Evolutionary conservation across 30 jellyfish, hydroid and myxozoan genomes (phyloP).

Genomic region (Hydractinia symbiolongicarpus): DNA sequence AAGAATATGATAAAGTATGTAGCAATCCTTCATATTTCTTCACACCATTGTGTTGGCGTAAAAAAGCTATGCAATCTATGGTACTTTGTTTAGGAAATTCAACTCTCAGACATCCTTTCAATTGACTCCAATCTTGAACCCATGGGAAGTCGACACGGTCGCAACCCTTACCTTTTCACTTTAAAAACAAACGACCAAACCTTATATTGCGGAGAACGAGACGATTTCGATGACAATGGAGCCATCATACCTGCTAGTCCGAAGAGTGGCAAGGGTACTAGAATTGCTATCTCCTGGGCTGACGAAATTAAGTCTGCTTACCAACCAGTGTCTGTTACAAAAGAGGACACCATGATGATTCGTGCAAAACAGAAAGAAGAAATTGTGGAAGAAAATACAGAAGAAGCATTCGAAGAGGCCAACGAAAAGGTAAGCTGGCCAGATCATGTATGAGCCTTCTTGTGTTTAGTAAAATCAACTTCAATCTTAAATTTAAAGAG

Average conservation of each 20-base stretch:
- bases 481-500: too few relatives aligned
- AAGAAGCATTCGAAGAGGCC: constrained; percentile 7
- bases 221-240: constrained; percentile 74
- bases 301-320: constrained; percentile 76
- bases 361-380: not conserved
- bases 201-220: constrained; percentile 92
- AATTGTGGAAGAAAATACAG: constrained; percentile 7
- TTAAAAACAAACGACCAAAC: constrained; percentile 56
- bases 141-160: constrained; percentile 77
- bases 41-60: not conserved
- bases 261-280: constrained; percentile 83
- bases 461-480: too few relatives aligned
- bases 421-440: constrained; percentile 11
- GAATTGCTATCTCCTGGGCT: constrained; percentile 96
- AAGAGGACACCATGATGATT: not conserved
- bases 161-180: constrained; percentile 87
- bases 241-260: constrained; percentile 88
- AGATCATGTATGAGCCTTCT: not conserved
- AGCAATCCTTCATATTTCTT: not conserved
- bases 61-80: not conserved
- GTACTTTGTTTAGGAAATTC: constrained; percentile 59
- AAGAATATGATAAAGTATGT: constrained; percentile 64
- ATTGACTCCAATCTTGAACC: constrained; percentile 91
- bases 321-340: constrained; percentile 71
- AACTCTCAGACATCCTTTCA: constrained; percentile 73